Evolutionary conservation across 2,113 vertebrate genomes (phyloP).

Genomic region (Benitochromis conjunctus): DNA sequence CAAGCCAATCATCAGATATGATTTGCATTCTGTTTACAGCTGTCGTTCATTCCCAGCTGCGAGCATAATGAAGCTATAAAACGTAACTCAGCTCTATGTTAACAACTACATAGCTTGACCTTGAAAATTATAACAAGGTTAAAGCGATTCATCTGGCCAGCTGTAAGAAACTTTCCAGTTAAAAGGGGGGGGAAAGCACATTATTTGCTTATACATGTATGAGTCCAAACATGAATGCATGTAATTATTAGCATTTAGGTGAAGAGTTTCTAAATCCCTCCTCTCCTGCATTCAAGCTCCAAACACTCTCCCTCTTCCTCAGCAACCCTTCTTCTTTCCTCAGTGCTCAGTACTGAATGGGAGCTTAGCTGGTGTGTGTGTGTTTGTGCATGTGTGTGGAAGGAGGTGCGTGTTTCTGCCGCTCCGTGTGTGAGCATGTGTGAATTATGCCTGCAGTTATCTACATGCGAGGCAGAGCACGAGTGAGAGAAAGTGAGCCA

Average conservation of each 20-base stretch:
- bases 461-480: slow-evolving; percentile 9
- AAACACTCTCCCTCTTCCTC: slow-evolving; percentile 11
- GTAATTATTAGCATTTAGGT: neutral
- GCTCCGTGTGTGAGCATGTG: neutral
- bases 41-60: neutral
- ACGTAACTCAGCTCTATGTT: neutral
- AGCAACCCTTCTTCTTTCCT: neutral
- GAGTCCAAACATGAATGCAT: neutral
- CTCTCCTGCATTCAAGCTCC: neutral
- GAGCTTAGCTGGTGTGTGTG: neutral
- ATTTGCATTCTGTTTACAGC: neutral
- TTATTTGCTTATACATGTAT: neutral
- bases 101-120: neutral
- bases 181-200: neutral
- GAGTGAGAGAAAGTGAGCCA: slow-evolving; percentile 44
- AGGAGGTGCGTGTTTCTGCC: neutral
- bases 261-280: slow-evolving; percentile 14
- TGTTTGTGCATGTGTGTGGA: neutral
- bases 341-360: neutral
- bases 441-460: slow-evolving; percentile 34
- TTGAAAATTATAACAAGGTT: neutral
- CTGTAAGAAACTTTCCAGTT: neutral
- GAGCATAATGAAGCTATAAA: neutral
- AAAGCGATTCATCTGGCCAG: neutral
- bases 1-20: neutral